Evolutionary conservation across 2,888 invertebrate species (phyloP).

Genomic region (Coremacera marginata): DNA sequence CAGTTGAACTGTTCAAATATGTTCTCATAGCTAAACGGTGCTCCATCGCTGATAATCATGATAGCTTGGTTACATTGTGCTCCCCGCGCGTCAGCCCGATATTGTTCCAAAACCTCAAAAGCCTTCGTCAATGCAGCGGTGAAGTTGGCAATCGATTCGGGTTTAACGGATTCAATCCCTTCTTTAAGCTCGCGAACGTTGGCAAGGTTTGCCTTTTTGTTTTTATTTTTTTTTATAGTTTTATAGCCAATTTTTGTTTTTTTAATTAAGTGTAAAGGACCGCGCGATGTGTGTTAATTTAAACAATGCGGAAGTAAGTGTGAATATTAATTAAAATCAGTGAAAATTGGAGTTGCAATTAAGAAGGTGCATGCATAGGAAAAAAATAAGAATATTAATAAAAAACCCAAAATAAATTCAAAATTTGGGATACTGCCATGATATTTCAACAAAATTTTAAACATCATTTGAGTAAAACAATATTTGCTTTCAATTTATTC

Average conservation of each 20-base stretch:
- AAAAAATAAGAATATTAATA: not conserved
- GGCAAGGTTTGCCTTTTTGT: conserved; percentile 79
- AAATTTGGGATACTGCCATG: too few species aligned
- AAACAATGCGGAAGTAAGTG: not conserved
- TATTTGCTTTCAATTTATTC: too few species aligned
- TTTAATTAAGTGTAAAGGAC: not conserved
- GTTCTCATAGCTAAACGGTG: conserved; percentile 93
- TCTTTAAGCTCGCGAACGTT: conserved; percentile 87
- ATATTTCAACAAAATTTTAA: too few species aligned
- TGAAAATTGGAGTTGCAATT: conserved; percentile 21
- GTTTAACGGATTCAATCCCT: conserved; percentile 81
- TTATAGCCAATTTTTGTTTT: not conserved
- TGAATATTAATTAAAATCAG: conserved; percentile 43
- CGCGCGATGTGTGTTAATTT: not conserved
- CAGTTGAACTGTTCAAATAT: conserved; percentile 93
- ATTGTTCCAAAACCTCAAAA: conserved; percentile 84
- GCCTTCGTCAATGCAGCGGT: conserved; percentile 89
- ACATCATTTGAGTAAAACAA: too few species aligned
- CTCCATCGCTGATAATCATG: conserved; percentile 99
- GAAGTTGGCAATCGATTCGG: conserved; percentile 94
- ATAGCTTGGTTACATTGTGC: conserved; percentile 93
- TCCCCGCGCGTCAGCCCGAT: conserved; percentile 75
- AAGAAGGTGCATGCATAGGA: not conserved
- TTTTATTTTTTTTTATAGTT: not conserved
- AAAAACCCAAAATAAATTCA: not conserved